Evolutionary conservation across 2,113 vertebrate species (phyloP).

Genomic region (Oncorhynchus masou): DNA sequence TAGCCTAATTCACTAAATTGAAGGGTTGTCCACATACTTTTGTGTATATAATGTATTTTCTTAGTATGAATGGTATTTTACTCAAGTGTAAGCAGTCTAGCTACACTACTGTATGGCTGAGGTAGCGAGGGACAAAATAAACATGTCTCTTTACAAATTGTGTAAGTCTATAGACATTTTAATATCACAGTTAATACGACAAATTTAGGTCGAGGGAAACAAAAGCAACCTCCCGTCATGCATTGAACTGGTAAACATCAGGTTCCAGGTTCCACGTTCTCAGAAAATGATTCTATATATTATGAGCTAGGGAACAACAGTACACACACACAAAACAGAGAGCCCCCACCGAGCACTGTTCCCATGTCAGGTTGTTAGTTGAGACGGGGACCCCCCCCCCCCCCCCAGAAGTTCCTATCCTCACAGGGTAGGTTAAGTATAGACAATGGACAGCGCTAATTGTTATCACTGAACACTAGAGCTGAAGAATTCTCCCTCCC

Average conservation of each 20-base stretch:
- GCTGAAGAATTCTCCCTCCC: neutral
- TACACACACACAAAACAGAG: constrained; percentile 3
- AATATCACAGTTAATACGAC: constrained; percentile 56
- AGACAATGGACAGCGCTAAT: constrained; percentile 40
- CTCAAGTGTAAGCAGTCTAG: constrained; percentile 28
- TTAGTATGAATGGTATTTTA: constrained; percentile 10
- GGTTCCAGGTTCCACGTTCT: constrained; percentile 55
- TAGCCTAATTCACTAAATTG: too few relatives aligned
- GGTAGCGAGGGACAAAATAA: constrained; percentile 27
- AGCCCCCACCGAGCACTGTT: constrained; percentile 20
- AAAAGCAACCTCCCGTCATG: constrained; percentile 47
- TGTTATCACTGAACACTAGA: constrained; percentile 32
- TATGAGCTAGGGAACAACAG: constrained; percentile 14
- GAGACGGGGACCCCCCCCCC: too few relatives aligned
- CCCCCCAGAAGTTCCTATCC: too few relatives aligned
- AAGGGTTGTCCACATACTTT: too few relatives aligned
- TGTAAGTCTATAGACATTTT: constrained; percentile 59
- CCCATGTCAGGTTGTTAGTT: constrained; percentile 17
- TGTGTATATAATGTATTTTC: too few relatives aligned
- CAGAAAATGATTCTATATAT: constrained; percentile 49
- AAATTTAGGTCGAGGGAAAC: constrained; percentile 73
- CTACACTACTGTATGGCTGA: constrained; percentile 10
- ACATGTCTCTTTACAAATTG: constrained; percentile 45
- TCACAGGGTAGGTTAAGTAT: constrained; percentile 9
- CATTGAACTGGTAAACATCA: constrained; percentile 39